These are phyloP conservation scores for Ochropleura leucogaster DNA, from an alignment of 2,888 invertebrate species.

Conservation along the genomic window DNA sequence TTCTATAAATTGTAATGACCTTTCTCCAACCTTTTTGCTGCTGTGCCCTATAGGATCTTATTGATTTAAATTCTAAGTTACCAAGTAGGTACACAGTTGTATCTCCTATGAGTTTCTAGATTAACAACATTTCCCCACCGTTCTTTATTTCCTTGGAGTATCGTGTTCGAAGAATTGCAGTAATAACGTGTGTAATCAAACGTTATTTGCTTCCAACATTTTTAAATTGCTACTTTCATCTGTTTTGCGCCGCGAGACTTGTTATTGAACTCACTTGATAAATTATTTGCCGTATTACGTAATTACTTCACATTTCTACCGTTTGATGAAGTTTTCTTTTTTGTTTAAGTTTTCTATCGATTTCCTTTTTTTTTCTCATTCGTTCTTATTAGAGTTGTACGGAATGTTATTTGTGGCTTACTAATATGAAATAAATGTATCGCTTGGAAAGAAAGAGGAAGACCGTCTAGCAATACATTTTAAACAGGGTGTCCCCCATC, in stretches of 20 bases:
- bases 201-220: slow-evolving; percentile 54
- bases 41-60: no score
- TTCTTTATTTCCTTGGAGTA: slow-evolving; percentile 60
- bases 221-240: slow-evolving; percentile 56
- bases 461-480: no score
- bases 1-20: neutral
- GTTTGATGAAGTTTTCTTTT: slow-evolving; percentile 32
- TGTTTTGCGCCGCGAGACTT: slow-evolving; percentile 46
- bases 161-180: slow-evolving; percentile 66
- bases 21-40: no score
- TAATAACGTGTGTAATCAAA: slow-evolving; percentile 62
- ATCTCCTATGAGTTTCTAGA: neutral
- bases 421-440: neutral
- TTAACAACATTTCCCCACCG: slow-evolving; percentile 32
- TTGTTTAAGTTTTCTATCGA: slow-evolving; percentile 1
- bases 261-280: slow-evolving; percentile 46
- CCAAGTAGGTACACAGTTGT: no score
- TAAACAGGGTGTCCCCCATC: neutral
- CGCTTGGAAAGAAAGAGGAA: neutral
- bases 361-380: slow-evolving; percentile 11
- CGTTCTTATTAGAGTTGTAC: neutral
- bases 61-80: no score
- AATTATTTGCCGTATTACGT: slow-evolving; percentile 54
- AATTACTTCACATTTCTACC: slow-evolving; percentile 37
- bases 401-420: no score